Evolutionary conservation across 2,888 invertebrate genomes (phyloP).

Genomic region (Cryptocheilus praepositus): DNA sequence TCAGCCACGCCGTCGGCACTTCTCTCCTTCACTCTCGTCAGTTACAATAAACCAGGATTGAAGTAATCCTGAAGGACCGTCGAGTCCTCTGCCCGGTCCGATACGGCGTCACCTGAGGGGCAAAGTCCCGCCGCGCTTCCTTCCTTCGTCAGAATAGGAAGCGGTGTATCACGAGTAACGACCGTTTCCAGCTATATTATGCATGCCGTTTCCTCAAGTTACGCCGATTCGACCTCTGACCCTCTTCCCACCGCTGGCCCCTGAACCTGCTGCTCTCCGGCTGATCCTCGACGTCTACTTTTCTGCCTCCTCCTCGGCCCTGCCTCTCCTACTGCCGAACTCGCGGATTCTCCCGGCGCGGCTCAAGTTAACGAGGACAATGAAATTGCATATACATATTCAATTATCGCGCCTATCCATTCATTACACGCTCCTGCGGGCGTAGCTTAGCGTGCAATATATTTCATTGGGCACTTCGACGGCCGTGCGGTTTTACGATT

Average conservation of each 20-base stretch:
- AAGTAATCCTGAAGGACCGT: conserved; percentile 44
- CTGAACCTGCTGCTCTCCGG: conserved; percentile 1
- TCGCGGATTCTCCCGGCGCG: neutral
- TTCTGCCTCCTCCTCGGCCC: neutral
- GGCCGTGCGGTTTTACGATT: neutral
- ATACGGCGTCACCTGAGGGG: conserved; percentile 18
- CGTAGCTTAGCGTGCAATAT: no score
- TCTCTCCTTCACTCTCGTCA: conserved; percentile 8
- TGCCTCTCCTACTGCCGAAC: neutral
- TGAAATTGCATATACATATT: no score
- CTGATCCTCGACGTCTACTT: neutral
- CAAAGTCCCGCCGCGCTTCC: conserved; percentile 1
- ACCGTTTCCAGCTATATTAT: conserved; percentile 50
- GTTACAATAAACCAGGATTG: conserved; percentile 53
- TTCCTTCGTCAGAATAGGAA: conserved; percentile 38
- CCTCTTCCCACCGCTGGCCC: conserved; percentile 3
- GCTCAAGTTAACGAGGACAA: no score
- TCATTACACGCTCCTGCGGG: no score
- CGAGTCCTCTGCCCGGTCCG: conserved; percentile 26
- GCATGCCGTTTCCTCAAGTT: conserved; percentile 43
- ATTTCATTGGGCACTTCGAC: neutral
- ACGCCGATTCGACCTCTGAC: conserved; percentile 25
- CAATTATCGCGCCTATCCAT: no score
- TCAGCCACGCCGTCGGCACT: conserved; percentile 19
- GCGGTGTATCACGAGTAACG: conserved; percentile 53